These are phyloP conservation scores for Solenopsis fugax DNA, from an alignment of 1,140 invertebrate species.

Conservation along the genomic window DNA sequence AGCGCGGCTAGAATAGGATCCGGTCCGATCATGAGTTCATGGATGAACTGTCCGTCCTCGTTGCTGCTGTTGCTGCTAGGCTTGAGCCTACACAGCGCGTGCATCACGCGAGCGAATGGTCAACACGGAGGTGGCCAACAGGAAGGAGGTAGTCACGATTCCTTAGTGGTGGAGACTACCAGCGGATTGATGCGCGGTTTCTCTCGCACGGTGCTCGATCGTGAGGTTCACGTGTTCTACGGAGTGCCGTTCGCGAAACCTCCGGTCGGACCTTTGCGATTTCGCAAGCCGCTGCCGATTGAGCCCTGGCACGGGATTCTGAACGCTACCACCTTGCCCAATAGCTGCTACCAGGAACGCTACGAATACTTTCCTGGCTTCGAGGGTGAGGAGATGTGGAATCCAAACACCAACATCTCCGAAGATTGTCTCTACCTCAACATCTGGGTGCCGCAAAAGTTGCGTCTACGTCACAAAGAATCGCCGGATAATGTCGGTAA, in stretches of 20 bases:
- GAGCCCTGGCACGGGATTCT: constrained; percentile 95
- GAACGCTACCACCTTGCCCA: constrained; percentile 92
- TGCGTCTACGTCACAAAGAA: constrained; percentile 89
- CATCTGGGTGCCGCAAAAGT: constrained; percentile 94
- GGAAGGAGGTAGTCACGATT: constrained; percentile 86
- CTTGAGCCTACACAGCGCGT: constrained; percentile 43
- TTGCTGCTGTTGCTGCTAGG: constrained; percentile 60
- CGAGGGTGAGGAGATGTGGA: constrained; percentile 98
- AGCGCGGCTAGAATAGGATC: background rate
- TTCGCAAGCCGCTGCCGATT: constrained; percentile 94
- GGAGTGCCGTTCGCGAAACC: constrained; percentile 98
- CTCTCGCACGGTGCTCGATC: constrained; percentile 91
- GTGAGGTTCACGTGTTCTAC: constrained; percentile 95
- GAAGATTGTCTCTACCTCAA: constrained; percentile 98
- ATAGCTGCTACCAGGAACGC: constrained; percentile 94
- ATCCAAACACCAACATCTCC: constrained; percentile 96
- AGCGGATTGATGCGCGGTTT: constrained; percentile 93
- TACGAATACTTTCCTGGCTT: constrained; percentile 96
- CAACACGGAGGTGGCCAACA: constrained; percentile 70
- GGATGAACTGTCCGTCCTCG: constrained; percentile 46
- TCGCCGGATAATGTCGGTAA: constrained; percentile 85
- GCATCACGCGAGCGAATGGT: constrained; percentile 53
- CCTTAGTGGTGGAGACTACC: constrained; percentile 92
- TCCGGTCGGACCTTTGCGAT: constrained; percentile 94
- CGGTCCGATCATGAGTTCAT: constrained; percentile 54